phyloP scores from a whole-genome alignment of 1,140 invertebrate genomes.

The Penaeus japonicus region DNA sequence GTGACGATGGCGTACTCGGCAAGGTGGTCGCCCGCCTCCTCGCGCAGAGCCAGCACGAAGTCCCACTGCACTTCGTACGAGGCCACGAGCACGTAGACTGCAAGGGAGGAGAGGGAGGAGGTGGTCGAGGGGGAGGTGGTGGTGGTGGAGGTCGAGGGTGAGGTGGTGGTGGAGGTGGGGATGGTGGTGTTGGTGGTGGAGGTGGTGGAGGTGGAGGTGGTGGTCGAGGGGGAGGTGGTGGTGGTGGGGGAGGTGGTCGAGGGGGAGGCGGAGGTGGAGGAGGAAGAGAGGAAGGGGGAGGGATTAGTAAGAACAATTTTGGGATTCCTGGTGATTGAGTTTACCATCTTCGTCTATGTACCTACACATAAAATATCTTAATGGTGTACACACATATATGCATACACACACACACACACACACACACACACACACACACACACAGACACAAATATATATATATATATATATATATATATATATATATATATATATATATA shows the following conservation, averaged over 20 bases:
- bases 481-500: not conserved
- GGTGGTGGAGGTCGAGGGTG: not conserved
- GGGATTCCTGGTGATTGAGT: not conserved
- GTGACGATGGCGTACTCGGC: constrained; percentile 28
- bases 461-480: not conserved
- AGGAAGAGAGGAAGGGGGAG: not conserved
- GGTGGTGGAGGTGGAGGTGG: no score
- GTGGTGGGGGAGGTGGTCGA: no score
- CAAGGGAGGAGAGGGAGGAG: not conserved
- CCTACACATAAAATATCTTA: not conserved
- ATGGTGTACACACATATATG: not conserved
- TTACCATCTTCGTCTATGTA: no score
- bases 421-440: not conserved
- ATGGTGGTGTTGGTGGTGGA: no score
- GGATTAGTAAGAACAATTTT: not conserved
- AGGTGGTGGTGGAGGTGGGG: no score
- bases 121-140: not conserved
- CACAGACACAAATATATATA: no score
- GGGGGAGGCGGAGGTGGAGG: no score
- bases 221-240: no score
- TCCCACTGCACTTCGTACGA: constrained; percentile 43
- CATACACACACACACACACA: not conserved
- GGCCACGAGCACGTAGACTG: constrained; percentile 44
- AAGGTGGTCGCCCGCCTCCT: not conserved
- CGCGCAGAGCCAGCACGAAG: constrained; percentile 31